Percentiles rank a stretch among this genome's conserved stretches.
phyloP scores from a whole-genome alignment of 2,113 vertebrate species.

The Epinephelus fuscoguttatus region DNA sequence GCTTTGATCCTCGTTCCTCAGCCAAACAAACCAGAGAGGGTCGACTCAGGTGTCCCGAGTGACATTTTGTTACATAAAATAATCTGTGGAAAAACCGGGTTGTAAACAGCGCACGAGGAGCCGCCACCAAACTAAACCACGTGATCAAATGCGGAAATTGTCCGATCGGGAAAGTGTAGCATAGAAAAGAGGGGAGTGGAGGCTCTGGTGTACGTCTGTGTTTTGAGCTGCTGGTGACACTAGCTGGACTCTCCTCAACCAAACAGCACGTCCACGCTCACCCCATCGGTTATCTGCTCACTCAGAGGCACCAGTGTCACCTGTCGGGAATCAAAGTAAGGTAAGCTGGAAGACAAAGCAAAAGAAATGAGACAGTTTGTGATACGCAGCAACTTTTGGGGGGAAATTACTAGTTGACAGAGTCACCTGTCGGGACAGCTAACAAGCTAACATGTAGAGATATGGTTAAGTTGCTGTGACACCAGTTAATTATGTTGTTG shows the following conservation, averaged over 20 bases:
- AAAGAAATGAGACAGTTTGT: background rate
- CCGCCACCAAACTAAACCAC: conserved; percentile 28
- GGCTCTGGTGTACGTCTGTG: background rate
- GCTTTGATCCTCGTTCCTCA: background rate
- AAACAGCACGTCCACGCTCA: background rate
- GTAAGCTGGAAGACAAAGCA: conserved; percentile 42
- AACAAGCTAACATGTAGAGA: background rate
- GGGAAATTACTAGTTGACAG: background rate
- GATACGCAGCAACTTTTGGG: conserved; percentile 36
- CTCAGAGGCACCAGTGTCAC: background rate
- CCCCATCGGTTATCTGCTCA: background rate
- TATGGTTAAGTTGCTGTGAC: background rate
- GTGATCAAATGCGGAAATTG: conserved; percentile 74
- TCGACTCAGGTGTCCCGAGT: background rate
- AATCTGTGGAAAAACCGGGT: background rate
- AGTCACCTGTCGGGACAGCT: background rate
- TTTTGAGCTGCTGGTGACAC: conserved; percentile 22
- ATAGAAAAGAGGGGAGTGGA: conserved; percentile 1
- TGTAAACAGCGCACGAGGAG: background rate
- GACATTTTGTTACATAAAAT: background rate
- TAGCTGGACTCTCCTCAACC: background rate
- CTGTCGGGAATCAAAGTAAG: conserved; percentile 10
- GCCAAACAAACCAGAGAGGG: background rate
- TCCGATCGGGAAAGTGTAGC: conserved; percentile 7
- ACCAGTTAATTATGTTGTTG: background rate